Conservation (phyloP, 2,888 invertebrate genomes). For the Muscina levida region DNA sequence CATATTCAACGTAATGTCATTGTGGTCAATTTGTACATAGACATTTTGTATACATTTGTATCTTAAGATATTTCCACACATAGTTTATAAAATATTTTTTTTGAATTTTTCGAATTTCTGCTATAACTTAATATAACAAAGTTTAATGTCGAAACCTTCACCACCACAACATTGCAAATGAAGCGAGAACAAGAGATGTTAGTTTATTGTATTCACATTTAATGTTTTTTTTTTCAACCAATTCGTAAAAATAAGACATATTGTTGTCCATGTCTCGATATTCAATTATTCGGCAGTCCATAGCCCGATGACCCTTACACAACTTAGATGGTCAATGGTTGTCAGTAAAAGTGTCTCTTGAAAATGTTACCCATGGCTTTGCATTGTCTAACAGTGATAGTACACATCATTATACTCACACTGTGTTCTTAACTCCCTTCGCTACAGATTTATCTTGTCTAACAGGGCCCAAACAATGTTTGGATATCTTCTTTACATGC, state of each 20-base stretch:
- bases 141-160: not conserved
- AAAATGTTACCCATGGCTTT: conserved; percentile 31
- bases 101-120: conserved; percentile 38
- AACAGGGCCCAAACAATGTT: conserved; percentile 26
- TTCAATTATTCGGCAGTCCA: conserved; percentile 16
- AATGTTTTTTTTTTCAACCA: conserved; percentile 3
- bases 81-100: no score
- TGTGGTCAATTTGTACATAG: conserved; percentile 49
- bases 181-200: no score
- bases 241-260: conserved; percentile 52
- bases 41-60: no score
- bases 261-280: conserved; percentile 36
- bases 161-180: no score
- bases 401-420: not conserved
- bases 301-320: not conserved
- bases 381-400: conserved; percentile 34
- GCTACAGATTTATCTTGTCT: not conserved
- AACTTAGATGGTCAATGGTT: conserved; percentile 54
- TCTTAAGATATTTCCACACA: conserved; percentile 19
- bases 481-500: conserved; percentile 43
- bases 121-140: conserved; percentile 27
- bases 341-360: conserved; percentile 61
- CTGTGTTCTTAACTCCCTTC: not conserved
- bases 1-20: conserved; percentile 55
- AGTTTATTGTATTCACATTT: conserved; percentile 10